Percentiles rank a stretch among this genome's conserved stretches.
phyloP scores from a whole-genome alignment of 2,888 invertebrate species.

The Athalia circularis region DNA sequence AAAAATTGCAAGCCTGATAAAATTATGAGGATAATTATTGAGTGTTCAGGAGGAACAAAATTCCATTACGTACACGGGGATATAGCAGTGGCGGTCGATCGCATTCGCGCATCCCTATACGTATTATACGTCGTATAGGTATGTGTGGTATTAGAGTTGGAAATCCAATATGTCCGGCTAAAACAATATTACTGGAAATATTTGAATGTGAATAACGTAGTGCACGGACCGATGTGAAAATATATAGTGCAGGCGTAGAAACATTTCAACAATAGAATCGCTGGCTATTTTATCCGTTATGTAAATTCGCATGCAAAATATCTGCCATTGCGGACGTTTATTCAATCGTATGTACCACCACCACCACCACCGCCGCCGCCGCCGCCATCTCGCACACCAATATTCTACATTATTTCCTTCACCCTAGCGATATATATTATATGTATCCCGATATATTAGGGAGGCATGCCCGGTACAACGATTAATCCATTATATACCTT shows the following conservation, averaged over 20 bases:
- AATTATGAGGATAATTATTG: no score
- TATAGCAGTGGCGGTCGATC: no score
- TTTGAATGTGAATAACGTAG: conserved; percentile 68
- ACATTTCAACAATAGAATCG: conserved; percentile 66
- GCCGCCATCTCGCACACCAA: background rate
- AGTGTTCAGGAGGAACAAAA: no score
- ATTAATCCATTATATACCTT: no score
- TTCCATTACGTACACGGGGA: no score
- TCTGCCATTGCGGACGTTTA: conserved; percentile 33
- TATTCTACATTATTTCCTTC: conserved; percentile 33
- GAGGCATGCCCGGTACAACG: background rate
- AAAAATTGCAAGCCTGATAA: no score
- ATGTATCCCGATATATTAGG: background rate
- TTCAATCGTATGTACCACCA: conserved; percentile 19
- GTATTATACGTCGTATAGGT: background rate
- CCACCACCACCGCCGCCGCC: background rate
- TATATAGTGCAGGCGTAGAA: conserved; percentile 62
- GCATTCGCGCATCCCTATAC: no score
- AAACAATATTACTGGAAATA: conserved; percentile 67
- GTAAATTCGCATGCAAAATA: conserved; percentile 72
- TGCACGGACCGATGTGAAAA: conserved; percentile 55
- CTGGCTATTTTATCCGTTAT: conserved; percentile 70
- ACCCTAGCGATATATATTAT: background rate
- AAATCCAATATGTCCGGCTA: conserved; percentile 57
- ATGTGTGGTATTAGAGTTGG: conserved; percentile 4